Percentiles rank a stretch among this genome's conserved stretches.
phyloP scores from a whole-genome alignment of 2,888 invertebrate species.

The Mimumesa dahlbomi region DNA sequence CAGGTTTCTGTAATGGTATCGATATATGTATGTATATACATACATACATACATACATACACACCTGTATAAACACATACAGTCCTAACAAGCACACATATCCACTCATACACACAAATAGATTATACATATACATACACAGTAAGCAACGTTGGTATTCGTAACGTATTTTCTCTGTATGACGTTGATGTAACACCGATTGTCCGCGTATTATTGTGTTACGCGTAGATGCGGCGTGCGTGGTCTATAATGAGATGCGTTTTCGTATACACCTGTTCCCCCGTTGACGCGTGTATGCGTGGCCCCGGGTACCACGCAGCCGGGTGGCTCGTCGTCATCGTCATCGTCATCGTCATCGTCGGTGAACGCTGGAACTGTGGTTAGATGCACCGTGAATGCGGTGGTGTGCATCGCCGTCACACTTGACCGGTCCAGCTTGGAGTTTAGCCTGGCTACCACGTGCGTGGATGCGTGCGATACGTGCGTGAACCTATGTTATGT shows the following conservation, averaged over 20 bases:
- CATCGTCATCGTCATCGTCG: too few species aligned
- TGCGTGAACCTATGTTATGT: too few species aligned
- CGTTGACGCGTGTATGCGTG: slow-evolving; percentile 23
- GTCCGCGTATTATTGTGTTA: neutral
- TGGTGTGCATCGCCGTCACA: slow-evolving; percentile 64
- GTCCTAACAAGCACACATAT: too few species aligned
- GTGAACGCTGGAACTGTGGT: slow-evolving; percentile 67
- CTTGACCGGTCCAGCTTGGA: slow-evolving; percentile 62
- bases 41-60: too few species aligned
- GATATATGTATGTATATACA: slow-evolving; percentile 20
- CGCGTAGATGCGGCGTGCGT: slow-evolving; percentile 38
- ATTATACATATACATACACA: too few species aligned
- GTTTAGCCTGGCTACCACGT: slow-evolving; percentile 31
- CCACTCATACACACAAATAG: too few species aligned
- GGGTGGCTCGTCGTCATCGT: too few species aligned
- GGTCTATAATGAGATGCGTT: slow-evolving; percentile 43
- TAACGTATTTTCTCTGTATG: slow-evolving; percentile 33
- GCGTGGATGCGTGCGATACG: slow-evolving; percentile 11
- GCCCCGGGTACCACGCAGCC: too few species aligned
- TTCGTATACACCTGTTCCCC: slow-evolving; percentile 34
- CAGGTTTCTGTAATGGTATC: slow-evolving; percentile 17
- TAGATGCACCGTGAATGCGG: slow-evolving; percentile 63
- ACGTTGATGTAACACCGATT: slow-evolving; percentile 14
- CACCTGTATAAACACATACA: too few species aligned
- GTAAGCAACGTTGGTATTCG: too few species aligned